Conservation (phyloP, 2,888 invertebrate genomes). For the Macrosiphum euphorbiae region DNA sequence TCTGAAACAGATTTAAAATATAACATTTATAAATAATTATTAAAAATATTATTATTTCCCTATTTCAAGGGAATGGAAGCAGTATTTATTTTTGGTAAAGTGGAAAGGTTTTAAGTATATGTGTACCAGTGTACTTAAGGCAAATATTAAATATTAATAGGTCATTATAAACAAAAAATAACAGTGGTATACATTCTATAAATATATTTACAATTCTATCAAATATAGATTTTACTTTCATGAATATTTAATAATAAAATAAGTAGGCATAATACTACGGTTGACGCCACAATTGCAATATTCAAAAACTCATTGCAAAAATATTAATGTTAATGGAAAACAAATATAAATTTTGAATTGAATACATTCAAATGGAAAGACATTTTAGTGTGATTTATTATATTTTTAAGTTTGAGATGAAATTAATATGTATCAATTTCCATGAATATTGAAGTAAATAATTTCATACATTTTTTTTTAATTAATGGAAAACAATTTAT, state of each 20-base stretch:
- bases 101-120: neutral
- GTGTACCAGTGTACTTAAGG: neutral
- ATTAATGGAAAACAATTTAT: neutral
- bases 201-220: neutral
- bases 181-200: neutral
- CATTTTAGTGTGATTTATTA: no score
- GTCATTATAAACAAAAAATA: neutral
- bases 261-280: neutral
- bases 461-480: neutral
- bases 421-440: neutral
- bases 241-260: neutral
- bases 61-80: neutral
- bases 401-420: neutral
- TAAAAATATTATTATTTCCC: neutral
- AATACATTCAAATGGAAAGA: neutral
- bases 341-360: neutral
- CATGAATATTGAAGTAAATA: neutral
- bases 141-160: neutral
- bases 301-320: neutral
- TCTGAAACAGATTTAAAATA: conserved; percentile 21
- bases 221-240: neutral
- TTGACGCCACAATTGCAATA: neutral
- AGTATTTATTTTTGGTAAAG: neutral
- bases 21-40: neutral
- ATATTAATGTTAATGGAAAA: no score